Percentiles rank a stretch among this genome's conserved stretches.
These are phyloP conservation scores for Nymphalis io DNA, from an alignment of 1,140 invertebrate species.

Conservation along the genomic window DNA sequence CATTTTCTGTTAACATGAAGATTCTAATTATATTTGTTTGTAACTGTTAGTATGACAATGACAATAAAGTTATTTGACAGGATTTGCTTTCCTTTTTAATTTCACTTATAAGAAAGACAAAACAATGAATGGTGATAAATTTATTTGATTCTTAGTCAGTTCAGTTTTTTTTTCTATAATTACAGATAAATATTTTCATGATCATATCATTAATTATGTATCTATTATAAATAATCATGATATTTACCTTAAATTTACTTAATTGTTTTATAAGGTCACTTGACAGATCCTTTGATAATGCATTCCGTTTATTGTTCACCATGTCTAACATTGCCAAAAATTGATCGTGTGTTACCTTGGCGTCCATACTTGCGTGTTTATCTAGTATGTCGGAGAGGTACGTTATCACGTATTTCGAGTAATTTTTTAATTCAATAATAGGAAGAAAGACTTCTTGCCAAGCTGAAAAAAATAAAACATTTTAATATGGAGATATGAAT, in stretches of 20 bases:
- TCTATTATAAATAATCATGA: background rate
- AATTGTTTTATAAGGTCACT: slow-evolving; percentile 76
- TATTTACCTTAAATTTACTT: slow-evolving; percentile 74
- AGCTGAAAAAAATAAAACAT: slow-evolving; percentile 74
- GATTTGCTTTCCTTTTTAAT: no score
- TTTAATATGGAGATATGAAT: background rate
- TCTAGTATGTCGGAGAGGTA: slow-evolving; percentile 85
- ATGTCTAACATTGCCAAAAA: slow-evolving; percentile 68
- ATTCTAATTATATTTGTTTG: no score
- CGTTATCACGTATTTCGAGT: slow-evolving; percentile 85
- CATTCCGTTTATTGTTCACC: slow-evolving; percentile 62
- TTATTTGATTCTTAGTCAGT: no score
- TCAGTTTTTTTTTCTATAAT: no score
- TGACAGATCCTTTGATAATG: slow-evolving; percentile 65
- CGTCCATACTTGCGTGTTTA: slow-evolving; percentile 82
- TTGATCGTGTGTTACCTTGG: slow-evolving; percentile 84
- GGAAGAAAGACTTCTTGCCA: slow-evolving; percentile 92
- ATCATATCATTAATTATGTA: no score
- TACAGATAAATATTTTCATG: no score
- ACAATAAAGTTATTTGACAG: no score
- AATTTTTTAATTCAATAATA: slow-evolving; percentile 86
- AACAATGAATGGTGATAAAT: no score
- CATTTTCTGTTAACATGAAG: no score
- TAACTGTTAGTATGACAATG: no score
- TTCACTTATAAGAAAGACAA: no score